A percentile compares a stretch with the other conserved stretches of the same genome.
phyloP scores from a whole-genome alignment of 2,113 vertebrate species.

The Phoxinus phoxinus region DNA sequence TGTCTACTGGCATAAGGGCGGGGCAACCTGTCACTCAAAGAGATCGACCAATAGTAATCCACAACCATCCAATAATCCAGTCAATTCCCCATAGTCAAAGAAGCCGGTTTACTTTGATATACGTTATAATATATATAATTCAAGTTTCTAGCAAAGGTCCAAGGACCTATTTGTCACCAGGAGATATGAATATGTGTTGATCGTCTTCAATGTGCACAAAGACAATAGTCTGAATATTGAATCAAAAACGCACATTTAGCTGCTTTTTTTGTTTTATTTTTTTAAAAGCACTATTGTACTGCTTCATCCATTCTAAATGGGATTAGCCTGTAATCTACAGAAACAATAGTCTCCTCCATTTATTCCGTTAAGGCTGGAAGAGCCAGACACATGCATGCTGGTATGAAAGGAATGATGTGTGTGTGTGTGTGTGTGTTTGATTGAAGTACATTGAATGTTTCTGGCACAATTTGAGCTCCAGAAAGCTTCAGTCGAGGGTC shows the following conservation, averaged over 20 bases:
- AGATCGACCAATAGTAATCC: too few relatives aligned
- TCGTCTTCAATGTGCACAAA: neutral
- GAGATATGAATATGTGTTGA: neutral
- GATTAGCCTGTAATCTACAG: conserved; percentile 57
- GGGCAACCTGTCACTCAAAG: too few relatives aligned
- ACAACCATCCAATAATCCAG: too few relatives aligned
- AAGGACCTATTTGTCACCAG: neutral
- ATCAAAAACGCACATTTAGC: neutral
- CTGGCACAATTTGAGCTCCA: conserved; percentile 57
- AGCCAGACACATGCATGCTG: conserved; percentile 49
- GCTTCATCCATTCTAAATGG: conserved; percentile 39
- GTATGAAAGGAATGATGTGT: conserved; percentile 50
- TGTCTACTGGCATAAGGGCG: too few relatives aligned
- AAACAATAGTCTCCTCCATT: conserved; percentile 51
- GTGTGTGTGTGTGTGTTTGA: conserved; percentile 39
- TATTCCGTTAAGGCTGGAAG: conserved; percentile 48
- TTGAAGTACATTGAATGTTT: conserved; percentile 55
- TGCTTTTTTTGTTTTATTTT: conserved; percentile 19
- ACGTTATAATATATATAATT: neutral
- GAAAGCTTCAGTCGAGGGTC: conserved; percentile 56
- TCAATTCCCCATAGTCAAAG: too few relatives aligned
- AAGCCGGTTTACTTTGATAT: too few relatives aligned
- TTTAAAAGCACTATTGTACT: conserved; percentile 28
- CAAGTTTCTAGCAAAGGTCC: neutral
- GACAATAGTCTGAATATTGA: conserved; percentile 28